Evolutionary conservation across 2,888 invertebrate genomes (phyloP).

Genomic region (Dryobota labecula): DNA sequence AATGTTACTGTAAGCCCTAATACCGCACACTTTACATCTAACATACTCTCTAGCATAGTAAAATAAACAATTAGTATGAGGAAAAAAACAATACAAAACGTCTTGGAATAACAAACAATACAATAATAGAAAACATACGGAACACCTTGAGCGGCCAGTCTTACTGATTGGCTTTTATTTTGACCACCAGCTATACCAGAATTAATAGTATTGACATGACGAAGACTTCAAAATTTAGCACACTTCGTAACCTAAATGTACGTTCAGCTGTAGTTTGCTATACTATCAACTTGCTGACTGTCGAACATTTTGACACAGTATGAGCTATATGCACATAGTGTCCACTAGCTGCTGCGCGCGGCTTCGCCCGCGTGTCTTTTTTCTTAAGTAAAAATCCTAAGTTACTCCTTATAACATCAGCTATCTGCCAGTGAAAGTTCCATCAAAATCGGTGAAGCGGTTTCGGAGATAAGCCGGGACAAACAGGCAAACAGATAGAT

Average conservation of each 20-base stretch:
- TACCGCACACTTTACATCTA: not conserved
- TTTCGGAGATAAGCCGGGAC: too few relatives aligned
- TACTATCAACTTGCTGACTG: not conserved
- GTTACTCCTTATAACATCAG: too few relatives aligned
- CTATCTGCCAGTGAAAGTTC: too few relatives aligned
- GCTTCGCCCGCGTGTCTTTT: too few relatives aligned
- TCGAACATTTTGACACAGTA: not conserved
- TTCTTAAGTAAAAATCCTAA: too few relatives aligned
- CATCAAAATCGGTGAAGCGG: too few relatives aligned
- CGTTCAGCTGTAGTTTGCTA: not conserved
- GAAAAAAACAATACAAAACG: not conserved
- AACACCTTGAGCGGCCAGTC: too few relatives aligned
- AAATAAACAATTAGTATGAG: not conserved
- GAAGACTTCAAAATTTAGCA: not conserved
- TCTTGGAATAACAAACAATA: not conserved
- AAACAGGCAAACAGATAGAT: too few relatives aligned
- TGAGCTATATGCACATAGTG: too few relatives aligned
- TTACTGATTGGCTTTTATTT: not conserved
- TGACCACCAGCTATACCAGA: not conserved
- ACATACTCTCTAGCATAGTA: not conserved
- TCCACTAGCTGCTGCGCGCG: too few relatives aligned
- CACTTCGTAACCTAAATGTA: not conserved
- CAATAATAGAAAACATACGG: not conserved
- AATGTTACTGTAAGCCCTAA: not conserved
- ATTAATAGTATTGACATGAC: not conserved